phyloP scores from a whole-genome alignment of 2,888 invertebrate genomes.

The Diaprepes abbreviatus region DNA sequence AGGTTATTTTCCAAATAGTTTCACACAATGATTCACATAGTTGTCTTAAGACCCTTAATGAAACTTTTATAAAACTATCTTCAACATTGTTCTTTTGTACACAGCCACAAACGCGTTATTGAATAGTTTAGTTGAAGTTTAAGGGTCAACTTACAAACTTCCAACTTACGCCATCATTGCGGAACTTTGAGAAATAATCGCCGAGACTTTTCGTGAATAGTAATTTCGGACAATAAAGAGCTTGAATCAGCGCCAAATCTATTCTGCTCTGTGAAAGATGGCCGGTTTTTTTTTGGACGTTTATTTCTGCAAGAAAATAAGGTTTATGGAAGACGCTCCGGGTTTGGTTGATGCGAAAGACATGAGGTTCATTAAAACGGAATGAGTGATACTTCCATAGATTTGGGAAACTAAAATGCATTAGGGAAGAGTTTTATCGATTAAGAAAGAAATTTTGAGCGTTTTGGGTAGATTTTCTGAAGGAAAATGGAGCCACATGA shows the following conservation, averaged over 20 bases:
- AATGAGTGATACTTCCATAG: no score
- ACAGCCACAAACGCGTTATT: conserved; percentile 20
- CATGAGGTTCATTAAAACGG: no score
- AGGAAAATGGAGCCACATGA: no score
- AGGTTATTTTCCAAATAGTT: no score
- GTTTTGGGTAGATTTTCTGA: no score
- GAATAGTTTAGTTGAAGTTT: conserved; percentile 39
- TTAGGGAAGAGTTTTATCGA: no score
- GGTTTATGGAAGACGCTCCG: neutral
- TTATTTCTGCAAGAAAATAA: neutral
- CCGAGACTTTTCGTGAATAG: conserved; percentile 36
- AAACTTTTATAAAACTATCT: neutral
- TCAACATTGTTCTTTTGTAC: conserved; percentile 4
- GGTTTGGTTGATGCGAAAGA: neutral
- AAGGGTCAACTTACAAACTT: conserved; percentile 42
- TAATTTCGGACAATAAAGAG: conserved; percentile 35
- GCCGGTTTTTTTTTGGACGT: neutral
- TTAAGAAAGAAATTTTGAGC: no score
- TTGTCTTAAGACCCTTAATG: no score
- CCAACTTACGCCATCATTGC: conserved; percentile 35
- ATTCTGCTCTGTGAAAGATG: conserved; percentile 15
- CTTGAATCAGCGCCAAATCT: conserved; percentile 31
- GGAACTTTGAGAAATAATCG: conserved; percentile 45
- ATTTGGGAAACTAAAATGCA: no score
- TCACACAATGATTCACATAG: no score